Conservation (phyloP, 2,888 invertebrate genomes). For the Thereva nobilitata region DNA sequence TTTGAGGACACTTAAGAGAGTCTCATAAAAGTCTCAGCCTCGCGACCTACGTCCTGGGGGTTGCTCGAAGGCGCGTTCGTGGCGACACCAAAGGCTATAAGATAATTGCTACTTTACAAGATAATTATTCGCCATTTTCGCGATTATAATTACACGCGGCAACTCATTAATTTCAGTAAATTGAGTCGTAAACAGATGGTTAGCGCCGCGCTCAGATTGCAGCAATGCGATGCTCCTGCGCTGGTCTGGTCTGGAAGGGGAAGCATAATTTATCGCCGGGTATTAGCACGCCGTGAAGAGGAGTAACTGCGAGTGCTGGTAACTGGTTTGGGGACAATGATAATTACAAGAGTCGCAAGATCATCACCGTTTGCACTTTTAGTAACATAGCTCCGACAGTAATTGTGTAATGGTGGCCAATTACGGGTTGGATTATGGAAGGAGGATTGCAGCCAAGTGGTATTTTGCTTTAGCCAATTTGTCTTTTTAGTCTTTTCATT, state of each 20-base stretch:
- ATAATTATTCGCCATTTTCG: constrained; percentile 40
- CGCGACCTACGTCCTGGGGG: constrained; percentile 8
- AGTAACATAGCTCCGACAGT: too few species aligned
- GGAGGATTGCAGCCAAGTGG: too few species aligned
- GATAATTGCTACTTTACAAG: constrained; percentile 40
- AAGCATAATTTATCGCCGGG: constrained; percentile 29
- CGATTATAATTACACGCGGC: constrained; percentile 40
- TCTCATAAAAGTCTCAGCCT: constrained; percentile 23
- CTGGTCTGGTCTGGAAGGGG: constrained; percentile 6
- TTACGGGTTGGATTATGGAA: too few species aligned
- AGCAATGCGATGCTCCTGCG: not conserved
- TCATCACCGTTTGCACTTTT: too few species aligned
- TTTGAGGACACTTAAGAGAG: not conserved
- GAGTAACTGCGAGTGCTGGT: constrained; percentile 23
- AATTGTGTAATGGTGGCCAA: too few species aligned
- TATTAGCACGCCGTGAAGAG: constrained; percentile 34
- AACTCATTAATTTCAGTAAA: constrained; percentile 40
- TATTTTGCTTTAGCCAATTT: too few species aligned
- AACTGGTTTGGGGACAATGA: constrained; percentile 35
- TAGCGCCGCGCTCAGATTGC: constrained; percentile 27
- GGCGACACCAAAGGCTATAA: constrained; percentile 34
- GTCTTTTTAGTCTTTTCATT: too few species aligned
- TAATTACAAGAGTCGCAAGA: constrained; percentile 11
- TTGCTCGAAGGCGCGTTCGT: constrained; percentile 9
- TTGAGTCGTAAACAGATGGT: constrained; percentile 40